These are phyloP conservation scores for Aegypius monachus DNA, from an alignment of 2,113 vertebrate species.

Conservation along the genomic window DNA sequence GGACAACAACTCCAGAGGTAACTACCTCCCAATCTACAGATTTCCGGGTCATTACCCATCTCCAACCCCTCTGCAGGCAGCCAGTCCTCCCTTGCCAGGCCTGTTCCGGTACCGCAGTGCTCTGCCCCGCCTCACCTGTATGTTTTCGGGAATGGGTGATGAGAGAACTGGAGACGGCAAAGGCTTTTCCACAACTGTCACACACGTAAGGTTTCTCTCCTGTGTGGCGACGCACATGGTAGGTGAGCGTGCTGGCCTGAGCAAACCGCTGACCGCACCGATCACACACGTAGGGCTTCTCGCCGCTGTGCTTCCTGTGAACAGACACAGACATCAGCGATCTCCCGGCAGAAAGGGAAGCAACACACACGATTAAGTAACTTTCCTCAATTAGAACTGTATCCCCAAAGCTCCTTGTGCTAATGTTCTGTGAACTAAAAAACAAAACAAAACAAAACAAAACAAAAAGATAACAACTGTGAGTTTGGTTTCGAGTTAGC, in stretches of 20 bases:
- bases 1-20: not conserved
- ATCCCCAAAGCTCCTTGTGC: not conserved
- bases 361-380: fast-evolving
- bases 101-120: fast-evolving
- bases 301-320: slow-evolving; percentile 92
- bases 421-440: fast-evolving
- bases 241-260: slow-evolving; percentile 95
- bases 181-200: slow-evolving; percentile 94
- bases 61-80: not conserved
- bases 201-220: slow-evolving; percentile 98
- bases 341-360: not conserved
- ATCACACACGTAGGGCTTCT: slow-evolving; percentile 96
- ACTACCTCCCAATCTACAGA: not conserved
- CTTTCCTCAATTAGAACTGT: not conserved
- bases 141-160: slow-evolving; percentile 96
- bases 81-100: not conserved
- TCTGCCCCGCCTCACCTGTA: slow-evolving; percentile 76
- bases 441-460: too few relatives aligned
- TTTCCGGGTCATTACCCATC: fast-evolving
- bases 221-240: slow-evolving; percentile 94
- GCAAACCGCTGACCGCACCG: slow-evolving; percentile 94
- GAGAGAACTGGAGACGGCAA: slow-evolving; percentile 96
- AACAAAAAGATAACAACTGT: fast-evolving
- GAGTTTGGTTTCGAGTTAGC: not conserved
- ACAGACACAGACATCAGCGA: not conserved